Conservation (phyloP, 1,140 invertebrate species). For the Caenorhabditis briggsae region DNA sequence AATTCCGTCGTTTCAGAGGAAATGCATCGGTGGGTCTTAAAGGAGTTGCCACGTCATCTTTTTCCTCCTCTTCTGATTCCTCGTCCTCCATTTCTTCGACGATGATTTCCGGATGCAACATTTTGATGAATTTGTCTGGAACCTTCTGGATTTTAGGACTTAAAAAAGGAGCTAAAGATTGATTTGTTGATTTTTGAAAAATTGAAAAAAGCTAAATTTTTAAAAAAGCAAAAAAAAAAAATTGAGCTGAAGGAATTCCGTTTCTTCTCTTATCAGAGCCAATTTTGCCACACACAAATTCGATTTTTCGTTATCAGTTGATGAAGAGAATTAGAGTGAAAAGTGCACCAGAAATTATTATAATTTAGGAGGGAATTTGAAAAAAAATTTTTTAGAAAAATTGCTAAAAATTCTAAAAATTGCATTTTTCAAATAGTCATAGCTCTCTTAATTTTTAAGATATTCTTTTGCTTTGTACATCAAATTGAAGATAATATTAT, state of each 20-base stretch:
- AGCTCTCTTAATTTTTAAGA: too few relatives aligned
- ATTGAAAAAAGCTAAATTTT: neutral
- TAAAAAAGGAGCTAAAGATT: too few relatives aligned
- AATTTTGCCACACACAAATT: neutral
- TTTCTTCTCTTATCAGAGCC: conserved; percentile 7
- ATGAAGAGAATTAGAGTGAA: neutral
- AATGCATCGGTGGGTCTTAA: neutral
- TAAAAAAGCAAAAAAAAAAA: too few relatives aligned
- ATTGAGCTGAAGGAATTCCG: neutral
- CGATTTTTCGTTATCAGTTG: neutral
- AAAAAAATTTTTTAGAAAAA: too few relatives aligned
- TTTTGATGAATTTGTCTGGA: neutral
- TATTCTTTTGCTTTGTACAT: too few relatives aligned
- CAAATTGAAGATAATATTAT: too few relatives aligned
- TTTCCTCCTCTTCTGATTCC: neutral
- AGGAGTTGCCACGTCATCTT: conserved; percentile 28
- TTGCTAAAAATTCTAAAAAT: too few relatives aligned
- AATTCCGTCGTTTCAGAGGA: conserved; percentile 26
- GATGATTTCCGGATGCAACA: conserved; percentile 26
- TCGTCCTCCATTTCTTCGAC: conserved; percentile 56
- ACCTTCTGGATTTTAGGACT: too few relatives aligned
- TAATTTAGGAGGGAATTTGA: neutral
- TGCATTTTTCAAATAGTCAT: too few relatives aligned
- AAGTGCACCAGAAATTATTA: neutral
- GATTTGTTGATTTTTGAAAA: neutral